A percentile compares a stretch with the other conserved stretches of the same genome.
Conservation (phyloP, 2,113 vertebrate species). For the Megaceryle maxima region DNA sequence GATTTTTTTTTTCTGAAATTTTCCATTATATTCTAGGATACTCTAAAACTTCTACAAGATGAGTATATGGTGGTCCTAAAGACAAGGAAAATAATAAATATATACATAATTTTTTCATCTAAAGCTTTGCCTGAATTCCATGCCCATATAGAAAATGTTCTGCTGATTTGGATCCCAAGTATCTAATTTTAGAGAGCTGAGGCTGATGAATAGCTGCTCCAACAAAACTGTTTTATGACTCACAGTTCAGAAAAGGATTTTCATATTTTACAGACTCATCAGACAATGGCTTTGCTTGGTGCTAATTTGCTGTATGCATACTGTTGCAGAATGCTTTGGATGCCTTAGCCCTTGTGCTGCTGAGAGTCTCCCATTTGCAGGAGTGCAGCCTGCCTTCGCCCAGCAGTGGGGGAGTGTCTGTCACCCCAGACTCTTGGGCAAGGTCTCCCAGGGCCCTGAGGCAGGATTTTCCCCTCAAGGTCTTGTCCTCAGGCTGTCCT, state of each 20-base stretch:
- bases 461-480: neutral
- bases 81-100: neutral
- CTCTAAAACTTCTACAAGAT: neutral
- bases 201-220: neutral
- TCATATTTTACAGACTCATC: neutral
- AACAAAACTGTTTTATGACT: conserved; percentile 6
- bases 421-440: neutral
- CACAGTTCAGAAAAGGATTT: neutral
- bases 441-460: neutral
- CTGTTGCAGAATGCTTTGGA: neutral
- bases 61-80: neutral
- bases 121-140: neutral
- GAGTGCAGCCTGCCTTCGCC: neutral
- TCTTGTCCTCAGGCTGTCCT: neutral
- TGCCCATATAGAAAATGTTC: neutral
- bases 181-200: conserved; percentile 27
- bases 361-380: neutral
- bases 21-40: neutral
- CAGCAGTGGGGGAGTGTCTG: neutral
- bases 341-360: neutral
- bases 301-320: neutral
- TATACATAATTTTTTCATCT: neutral
- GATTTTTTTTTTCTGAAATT: neutral
- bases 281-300: fast-evolving
- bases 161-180: neutral